phyloP scores from a whole-genome alignment of 2,888 invertebrate species.

The Tribolium freemani region DNA sequence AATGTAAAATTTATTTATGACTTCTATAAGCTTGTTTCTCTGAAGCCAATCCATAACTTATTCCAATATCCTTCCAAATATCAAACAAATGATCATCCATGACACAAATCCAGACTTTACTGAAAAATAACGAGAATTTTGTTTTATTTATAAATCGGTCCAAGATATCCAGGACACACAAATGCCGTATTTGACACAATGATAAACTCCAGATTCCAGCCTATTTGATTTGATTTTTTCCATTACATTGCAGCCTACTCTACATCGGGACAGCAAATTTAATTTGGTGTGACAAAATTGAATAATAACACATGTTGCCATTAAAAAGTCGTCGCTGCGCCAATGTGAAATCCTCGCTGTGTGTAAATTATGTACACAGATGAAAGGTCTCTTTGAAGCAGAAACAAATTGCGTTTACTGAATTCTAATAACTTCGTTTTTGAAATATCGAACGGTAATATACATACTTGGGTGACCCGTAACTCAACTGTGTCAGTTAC shows the following conservation, averaged over 20 bases:
- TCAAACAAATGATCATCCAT: too few relatives aligned
- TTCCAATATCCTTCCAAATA: too few relatives aligned
- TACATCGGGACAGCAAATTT: background rate
- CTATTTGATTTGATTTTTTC: background rate
- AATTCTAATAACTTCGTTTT: background rate
- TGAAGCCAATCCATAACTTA: too few relatives aligned
- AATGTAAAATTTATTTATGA: slow-evolving; percentile 63
- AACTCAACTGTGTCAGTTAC: too few relatives aligned
- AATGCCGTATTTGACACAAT: too few relatives aligned
- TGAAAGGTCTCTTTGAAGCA: background rate
- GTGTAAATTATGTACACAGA: background rate
- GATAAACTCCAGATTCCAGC: too few relatives aligned
- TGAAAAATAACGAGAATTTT: too few relatives aligned
- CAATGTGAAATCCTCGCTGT: background rate
- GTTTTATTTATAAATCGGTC: too few relatives aligned
- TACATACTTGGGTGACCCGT: background rate
- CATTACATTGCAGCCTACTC: background rate
- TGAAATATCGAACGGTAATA: background rate
- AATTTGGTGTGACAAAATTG: background rate
- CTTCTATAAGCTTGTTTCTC: slow-evolving; percentile 42
- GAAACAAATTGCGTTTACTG: background rate
- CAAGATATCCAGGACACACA: too few relatives aligned
- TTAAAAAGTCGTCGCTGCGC: background rate
- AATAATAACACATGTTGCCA: background rate
- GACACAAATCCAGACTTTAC: too few relatives aligned